A percentile compares a stretch with the other conserved stretches of the same genome.
Conservation (phyloP, 2,113 vertebrate species). For the Arizona elegans region DNA sequence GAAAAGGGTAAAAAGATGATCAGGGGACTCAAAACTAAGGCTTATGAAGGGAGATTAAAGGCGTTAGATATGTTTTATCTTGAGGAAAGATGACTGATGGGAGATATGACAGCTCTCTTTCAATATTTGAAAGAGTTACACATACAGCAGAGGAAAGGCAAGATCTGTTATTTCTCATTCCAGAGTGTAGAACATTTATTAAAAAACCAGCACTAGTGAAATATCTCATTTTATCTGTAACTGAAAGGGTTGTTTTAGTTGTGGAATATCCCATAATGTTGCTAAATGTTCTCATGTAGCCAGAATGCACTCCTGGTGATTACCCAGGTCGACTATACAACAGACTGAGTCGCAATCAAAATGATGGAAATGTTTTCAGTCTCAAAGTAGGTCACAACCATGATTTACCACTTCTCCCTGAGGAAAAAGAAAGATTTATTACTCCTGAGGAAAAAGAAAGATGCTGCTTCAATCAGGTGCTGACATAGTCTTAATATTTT, state of each 20-base stretch:
- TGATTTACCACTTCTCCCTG: constrained; percentile 71
- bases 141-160: neutral
- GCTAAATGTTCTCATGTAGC: constrained; percentile 17
- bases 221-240: neutral
- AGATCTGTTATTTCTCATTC: neutral
- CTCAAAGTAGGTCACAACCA: constrained; percentile 54
- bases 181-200: neutral
- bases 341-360: constrained; percentile 63
- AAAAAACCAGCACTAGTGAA: neutral
- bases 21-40: neutral
- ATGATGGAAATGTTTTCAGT: constrained; percentile 62
- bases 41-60: neutral
- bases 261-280: neutral
- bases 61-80: neutral
- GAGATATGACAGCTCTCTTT: neutral
- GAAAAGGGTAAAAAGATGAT: neutral
- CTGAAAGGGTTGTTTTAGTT: accelerated
- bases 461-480: constrained; percentile 47
- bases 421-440: constrained; percentile 39
- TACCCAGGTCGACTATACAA: constrained; percentile 6
- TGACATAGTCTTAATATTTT: constrained; percentile 68
- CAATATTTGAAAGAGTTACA: neutral
- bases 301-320: constrained; percentile 9
- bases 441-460: constrained; percentile 44
- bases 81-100: neutral